A percentile compares a stretch with the other conserved stretches of the same genome.
phyloP scores from a whole-genome alignment of 2,888 invertebrate genomes.

The Lathronympha strigana region DNA sequence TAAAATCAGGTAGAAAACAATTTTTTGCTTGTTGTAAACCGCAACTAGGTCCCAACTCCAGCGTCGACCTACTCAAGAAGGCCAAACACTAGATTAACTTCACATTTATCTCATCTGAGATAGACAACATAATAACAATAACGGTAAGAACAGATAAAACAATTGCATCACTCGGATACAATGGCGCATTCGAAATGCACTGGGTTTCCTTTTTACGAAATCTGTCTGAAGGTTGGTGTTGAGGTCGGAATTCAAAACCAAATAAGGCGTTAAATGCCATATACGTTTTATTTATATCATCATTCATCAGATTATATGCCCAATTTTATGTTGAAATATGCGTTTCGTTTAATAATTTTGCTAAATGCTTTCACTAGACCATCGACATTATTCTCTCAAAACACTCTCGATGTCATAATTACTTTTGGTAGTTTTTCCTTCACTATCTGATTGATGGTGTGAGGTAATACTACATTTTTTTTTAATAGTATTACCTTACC shows the following conservation, averaged over 20 bases:
- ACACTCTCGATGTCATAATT: too few relatives aligned
- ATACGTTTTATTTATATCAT: background rate
- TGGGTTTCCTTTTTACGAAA: slow-evolving; percentile 31
- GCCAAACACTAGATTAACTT: slow-evolving; percentile 20
- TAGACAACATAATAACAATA: slow-evolving; percentile 22
- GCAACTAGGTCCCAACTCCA: slow-evolving; percentile 6
- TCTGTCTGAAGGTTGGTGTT: slow-evolving; percentile 26
- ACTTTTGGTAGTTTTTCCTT: too few relatives aligned
- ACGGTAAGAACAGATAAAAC: slow-evolving; percentile 18
- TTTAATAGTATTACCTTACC: too few relatives aligned
- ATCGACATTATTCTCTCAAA: too few relatives aligned
- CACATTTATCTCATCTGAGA: slow-evolving; percentile 11
- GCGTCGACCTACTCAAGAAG: slow-evolving; percentile 30
- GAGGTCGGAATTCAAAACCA: slow-evolving; percentile 17
- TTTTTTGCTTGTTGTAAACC: slow-evolving; percentile 2
- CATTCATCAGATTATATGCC: too few relatives aligned
- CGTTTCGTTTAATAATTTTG: too few relatives aligned
- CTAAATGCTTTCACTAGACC: too few relatives aligned
- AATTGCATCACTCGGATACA: slow-evolving; percentile 28
- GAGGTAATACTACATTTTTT: too few relatives aligned
- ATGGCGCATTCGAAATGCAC: slow-evolving; percentile 36
- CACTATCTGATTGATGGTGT: too few relatives aligned
- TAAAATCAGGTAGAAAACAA: background rate
- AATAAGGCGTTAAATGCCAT: background rate
- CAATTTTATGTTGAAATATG: too few relatives aligned